Conservation (phyloP, 2,888 invertebrate genomes). For the Spilosoma lubricipeda region DNA sequence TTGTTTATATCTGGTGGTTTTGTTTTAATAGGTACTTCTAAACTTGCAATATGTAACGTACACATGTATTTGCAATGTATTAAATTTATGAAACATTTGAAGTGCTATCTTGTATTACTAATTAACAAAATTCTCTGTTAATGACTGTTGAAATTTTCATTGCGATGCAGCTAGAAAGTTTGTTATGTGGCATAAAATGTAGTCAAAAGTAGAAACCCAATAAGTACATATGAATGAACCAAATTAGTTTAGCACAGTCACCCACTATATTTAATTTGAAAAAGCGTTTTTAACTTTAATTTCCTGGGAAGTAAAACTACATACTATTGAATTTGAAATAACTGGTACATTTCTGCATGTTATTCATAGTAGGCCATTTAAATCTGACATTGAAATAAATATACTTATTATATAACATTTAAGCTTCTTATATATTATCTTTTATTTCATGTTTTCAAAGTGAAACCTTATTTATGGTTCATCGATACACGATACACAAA, state of each 20-base stretch:
- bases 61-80: slow-evolving; percentile 27
- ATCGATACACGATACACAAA: neutral
- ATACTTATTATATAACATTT: neutral
- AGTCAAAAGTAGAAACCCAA: neutral
- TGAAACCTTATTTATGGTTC: neutral
- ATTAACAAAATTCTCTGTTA: slow-evolving; percentile 28
- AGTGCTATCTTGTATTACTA: slow-evolving; percentile 18
- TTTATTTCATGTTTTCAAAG: neutral
- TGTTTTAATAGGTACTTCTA: slow-evolving; percentile 19
- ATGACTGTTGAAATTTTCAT: slow-evolving; percentile 14
- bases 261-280: neutral
- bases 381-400: neutral
- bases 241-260: neutral
- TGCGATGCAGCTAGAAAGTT: neutral
- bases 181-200: neutral
- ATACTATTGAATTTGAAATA: neutral
- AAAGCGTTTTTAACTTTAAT: neutral
- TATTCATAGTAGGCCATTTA: neutral
- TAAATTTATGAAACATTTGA: slow-evolving; percentile 32
- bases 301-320: neutral
- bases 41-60: slow-evolving; percentile 29
- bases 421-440: neutral
- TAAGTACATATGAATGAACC: too few species aligned
- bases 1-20: neutral
- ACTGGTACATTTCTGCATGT: neutral